Evolutionary conservation across 2,888 invertebrate genomes (phyloP), one percentile per base, ranked within the genome.

Genomic region (Calliopum simillimum): DNA sequence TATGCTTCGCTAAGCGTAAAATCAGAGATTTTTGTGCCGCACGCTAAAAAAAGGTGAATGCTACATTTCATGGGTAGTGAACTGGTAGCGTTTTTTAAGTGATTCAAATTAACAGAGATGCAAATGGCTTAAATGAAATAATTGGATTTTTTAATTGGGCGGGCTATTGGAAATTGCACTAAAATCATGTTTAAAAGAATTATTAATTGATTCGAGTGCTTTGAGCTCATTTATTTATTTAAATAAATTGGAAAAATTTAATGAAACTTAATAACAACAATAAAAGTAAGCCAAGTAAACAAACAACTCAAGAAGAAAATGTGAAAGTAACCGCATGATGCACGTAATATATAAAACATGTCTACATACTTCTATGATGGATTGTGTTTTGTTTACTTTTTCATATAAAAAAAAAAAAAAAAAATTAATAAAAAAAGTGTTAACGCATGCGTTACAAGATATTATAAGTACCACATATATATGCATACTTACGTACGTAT

Each of bases 391-490:
- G 23, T 4, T 53, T 23, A 23, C 53, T 4, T 6, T 33, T 33
- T 33, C 8, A 5, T 19, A 3, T 14, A 14, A 14, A 58, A 14
- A 3, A 13, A 19, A 58, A 8, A 25, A 58, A 14, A 16, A 58
- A 33, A 25, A 58, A n/a, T n/a, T n/a, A n/a, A n/a, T n/a, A n/a
- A n/a, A n/a, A 58, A 14, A 58, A 58, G 56, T 58, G 56, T 58
- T 58, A 21, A 25, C 33, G 56, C 56, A 58, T 58, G 56, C 56
- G 56, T 58, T 11, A 3, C 41, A 23, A 41, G 56, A 8, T 25
- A 58, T 33, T 25, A 56, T 23, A 16, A 55, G 19, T 19, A 16
- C n/a, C 19, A 21, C 19, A 21, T 16, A 53, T 12, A 13, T 19
- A 46, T 14, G 14, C 14, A 49, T 16, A 49, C 49, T 4, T 4